Percentiles rank a stretch among this genome's conserved stretches.
phyloP scores from a whole-genome alignment of 2,888 invertebrate species.

The Serripes groenlandicus region DNA sequence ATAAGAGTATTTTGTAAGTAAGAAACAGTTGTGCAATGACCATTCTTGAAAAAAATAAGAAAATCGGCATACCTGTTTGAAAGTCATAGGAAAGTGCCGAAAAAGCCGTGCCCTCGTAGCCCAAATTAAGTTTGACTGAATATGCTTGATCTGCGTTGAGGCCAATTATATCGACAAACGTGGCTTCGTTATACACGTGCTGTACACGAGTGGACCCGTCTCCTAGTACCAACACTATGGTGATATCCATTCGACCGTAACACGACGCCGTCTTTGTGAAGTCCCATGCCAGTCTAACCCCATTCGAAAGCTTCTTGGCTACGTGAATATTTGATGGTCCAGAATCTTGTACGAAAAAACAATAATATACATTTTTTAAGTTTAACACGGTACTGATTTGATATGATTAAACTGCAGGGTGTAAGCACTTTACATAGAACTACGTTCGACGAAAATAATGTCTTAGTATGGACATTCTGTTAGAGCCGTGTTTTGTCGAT shows the following conservation, averaged over 20 bases:
- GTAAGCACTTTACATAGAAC: too few species aligned
- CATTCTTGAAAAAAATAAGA: too few species aligned
- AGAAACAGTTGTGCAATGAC: too few species aligned
- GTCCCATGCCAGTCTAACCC: slow-evolving; percentile 44
- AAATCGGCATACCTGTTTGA: slow-evolving; percentile 51
- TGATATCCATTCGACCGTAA: slow-evolving; percentile 48
- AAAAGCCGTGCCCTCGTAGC: slow-evolving; percentile 34
- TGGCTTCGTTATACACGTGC: slow-evolving; percentile 31
- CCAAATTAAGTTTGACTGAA: slow-evolving; percentile 28
- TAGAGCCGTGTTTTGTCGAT: too few species aligned
- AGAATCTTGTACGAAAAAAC: slow-evolving; percentile 15
- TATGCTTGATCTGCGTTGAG: slow-evolving; percentile 56
- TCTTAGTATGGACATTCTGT: too few species aligned
- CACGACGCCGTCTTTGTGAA: slow-evolving; percentile 40
- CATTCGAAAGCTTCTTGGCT: neutral
- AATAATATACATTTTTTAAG: neutral
- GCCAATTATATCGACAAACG: slow-evolving; percentile 47
- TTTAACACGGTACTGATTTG: too few species aligned
- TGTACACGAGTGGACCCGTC: slow-evolving; percentile 25
- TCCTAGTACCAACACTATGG: neutral
- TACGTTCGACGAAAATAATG: too few species aligned
- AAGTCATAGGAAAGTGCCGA: slow-evolving; percentile 42
- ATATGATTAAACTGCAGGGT: too few species aligned
- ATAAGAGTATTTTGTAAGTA: too few species aligned
- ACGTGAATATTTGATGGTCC: slow-evolving; percentile 25